Conservation (phyloP, 1,140 invertebrate genomes). For the Oscheius sp. region DNA sequence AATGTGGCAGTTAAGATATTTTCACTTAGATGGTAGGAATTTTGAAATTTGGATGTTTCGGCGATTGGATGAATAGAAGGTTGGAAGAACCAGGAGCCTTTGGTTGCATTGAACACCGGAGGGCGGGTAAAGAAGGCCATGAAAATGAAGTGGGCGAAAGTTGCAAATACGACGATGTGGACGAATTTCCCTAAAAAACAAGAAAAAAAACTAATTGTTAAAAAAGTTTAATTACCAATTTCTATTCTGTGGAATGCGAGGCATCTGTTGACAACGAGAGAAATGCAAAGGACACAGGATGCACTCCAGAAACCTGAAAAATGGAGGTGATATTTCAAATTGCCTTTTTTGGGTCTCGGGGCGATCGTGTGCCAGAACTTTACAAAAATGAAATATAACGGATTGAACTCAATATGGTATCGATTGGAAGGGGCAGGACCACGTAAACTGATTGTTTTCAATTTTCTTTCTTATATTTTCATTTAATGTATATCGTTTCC, state of each 20-base stretch:
- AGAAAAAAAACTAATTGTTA: background rate
- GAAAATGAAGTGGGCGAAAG: background rate
- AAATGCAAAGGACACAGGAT: background rate
- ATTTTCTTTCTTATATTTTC: too few species aligned
- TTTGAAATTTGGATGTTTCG: background rate
- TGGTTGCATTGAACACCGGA: background rate
- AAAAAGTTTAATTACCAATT: background rate
- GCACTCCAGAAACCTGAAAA: conserved; percentile 1
- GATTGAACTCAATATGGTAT: too few species aligned
- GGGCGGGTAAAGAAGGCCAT: background rate
- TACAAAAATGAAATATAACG: too few species aligned
- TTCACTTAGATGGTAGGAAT: background rate
- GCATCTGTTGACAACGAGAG: background rate
- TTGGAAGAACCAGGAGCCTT: background rate
- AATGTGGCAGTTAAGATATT: background rate
- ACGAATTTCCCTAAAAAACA: background rate
- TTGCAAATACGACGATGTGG: background rate
- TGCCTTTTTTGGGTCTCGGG: too few species aligned
- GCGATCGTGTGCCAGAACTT: too few species aligned
- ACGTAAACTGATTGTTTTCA: too few species aligned
- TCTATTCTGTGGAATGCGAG: background rate
- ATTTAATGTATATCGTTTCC: too few species aligned
- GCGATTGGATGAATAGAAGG: background rate
- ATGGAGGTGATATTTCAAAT: too few species aligned
- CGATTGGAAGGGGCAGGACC: too few species aligned